Conservation (phyloP, 1,140 invertebrate species). For the Bathynomus jamesi region DNA sequence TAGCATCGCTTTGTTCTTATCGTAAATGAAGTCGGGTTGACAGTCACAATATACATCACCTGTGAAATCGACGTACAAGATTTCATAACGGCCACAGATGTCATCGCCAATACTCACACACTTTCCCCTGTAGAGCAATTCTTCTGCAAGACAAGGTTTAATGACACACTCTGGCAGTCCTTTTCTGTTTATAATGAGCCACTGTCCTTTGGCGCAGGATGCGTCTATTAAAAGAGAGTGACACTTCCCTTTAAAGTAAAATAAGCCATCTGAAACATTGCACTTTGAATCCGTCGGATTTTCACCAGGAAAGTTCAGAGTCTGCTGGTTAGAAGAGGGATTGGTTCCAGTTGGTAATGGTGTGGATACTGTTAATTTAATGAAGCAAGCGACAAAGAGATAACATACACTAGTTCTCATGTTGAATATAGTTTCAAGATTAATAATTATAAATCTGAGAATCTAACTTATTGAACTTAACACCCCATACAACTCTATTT, state of each 20-base stretch:
- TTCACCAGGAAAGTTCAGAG: too few relatives aligned
- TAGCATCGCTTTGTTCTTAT: background rate
- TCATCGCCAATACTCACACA: background rate
- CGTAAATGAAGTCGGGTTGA: background rate
- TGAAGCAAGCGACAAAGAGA: too few relatives aligned
- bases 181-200: background rate
- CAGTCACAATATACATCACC: background rate
- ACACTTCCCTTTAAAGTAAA: background rate
- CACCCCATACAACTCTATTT: too few relatives aligned
- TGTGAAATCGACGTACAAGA: background rate
- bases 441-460: too few relatives aligned
- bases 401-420: too few relatives aligned
- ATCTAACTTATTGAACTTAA: too few relatives aligned
- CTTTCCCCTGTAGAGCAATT: background rate
- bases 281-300: too few relatives aligned
- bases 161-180: background rate
- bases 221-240: background rate
- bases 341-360: too few relatives aligned
- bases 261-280: background rate
- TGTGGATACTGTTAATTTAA: too few relatives aligned
- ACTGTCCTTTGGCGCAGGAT: background rate
- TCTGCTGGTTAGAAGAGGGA: too few relatives aligned
- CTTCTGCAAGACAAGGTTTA: background rate
- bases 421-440: too few relatives aligned
- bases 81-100: background rate